These are phyloP conservation scores for Portevinia maculata DNA, from an alignment of 2,888 invertebrate species.

Conservation along the genomic window DNA sequence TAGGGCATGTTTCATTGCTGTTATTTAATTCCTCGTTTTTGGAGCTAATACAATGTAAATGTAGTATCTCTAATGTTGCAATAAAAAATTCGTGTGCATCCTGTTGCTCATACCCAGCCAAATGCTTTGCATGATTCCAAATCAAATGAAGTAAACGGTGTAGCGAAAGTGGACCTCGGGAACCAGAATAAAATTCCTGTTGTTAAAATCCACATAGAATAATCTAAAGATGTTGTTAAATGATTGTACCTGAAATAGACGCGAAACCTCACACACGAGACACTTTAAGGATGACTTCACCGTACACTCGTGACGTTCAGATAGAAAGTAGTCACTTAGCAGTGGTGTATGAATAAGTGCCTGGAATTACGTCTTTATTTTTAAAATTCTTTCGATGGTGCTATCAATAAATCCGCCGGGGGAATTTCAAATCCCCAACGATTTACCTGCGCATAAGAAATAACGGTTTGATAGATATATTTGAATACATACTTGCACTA, in stretches of 20 bases:
- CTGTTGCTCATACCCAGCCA: constrained; percentile 98
- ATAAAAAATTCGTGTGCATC: constrained; percentile 99
- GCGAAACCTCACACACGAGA: constrained; percentile 97
- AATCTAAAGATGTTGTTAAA: not conserved
- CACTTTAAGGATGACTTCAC: constrained; percentile 88
- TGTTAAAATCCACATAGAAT: constrained; percentile 21
- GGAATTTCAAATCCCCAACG: no score
- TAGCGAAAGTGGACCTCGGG: constrained; percentile 93
- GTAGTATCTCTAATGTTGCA: constrained; percentile 95
- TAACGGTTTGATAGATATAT: no score
- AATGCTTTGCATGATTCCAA: constrained; percentile 97
- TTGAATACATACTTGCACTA: constrained; percentile 88
- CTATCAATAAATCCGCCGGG: no score
- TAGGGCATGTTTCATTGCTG: constrained; percentile 74
- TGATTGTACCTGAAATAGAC: constrained; percentile 94
- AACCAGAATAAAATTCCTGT: constrained; percentile 96
- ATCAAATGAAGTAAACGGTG: constrained; percentile 95
- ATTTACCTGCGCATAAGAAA: no score
- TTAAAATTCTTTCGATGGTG: no score
- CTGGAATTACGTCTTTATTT: constrained; percentile 80
- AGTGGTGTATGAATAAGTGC: constrained; percentile 97
- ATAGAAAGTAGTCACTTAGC: constrained; percentile 96
- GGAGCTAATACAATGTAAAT: constrained; percentile 89
- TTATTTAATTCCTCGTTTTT: constrained; percentile 79
- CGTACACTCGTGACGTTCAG: constrained; percentile 94